Evolutionary conservation across 2,888 invertebrate genomes (phyloP).

Genomic region (Catotricha subobsoleta): DNA sequence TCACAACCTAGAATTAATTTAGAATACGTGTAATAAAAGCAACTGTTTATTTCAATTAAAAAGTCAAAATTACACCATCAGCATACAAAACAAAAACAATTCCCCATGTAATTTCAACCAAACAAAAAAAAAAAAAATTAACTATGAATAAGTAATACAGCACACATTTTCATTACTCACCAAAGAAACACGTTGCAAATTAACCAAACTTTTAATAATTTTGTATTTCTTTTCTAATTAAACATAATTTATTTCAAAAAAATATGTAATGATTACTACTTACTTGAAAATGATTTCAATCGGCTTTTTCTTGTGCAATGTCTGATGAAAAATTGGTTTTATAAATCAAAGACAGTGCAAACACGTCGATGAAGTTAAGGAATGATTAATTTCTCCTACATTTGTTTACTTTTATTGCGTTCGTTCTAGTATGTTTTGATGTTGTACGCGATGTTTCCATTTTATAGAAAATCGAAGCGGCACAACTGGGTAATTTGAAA

Average conservation of each 20-base stretch:
- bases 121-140: neutral
- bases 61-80: too few relatives aligned
- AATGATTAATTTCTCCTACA: too few relatives aligned
- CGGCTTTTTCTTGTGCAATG: neutral
- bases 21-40: too few relatives aligned
- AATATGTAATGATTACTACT: neutral
- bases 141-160: neutral
- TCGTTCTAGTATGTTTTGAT: too few relatives aligned
- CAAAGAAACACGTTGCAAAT: neutral
- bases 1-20: too few relatives aligned
- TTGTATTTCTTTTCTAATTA: neutral
- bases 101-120: too few relatives aligned
- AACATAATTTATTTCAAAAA: neutral
- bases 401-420: too few relatives aligned
- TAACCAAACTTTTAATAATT: neutral
- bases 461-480: too few relatives aligned
- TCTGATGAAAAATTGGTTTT: neutral
- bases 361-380: conserved; percentile 1
- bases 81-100: too few relatives aligned
- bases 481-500: too few relatives aligned
- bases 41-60: too few relatives aligned
- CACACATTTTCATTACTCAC: neutral
- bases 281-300: neutral
- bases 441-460: too few relatives aligned
- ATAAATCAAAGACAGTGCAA: neutral